Base-by-base conservation (phyloP, 2,113 vertebrate genomes). In the Microcebus tavaratra region DNA sequence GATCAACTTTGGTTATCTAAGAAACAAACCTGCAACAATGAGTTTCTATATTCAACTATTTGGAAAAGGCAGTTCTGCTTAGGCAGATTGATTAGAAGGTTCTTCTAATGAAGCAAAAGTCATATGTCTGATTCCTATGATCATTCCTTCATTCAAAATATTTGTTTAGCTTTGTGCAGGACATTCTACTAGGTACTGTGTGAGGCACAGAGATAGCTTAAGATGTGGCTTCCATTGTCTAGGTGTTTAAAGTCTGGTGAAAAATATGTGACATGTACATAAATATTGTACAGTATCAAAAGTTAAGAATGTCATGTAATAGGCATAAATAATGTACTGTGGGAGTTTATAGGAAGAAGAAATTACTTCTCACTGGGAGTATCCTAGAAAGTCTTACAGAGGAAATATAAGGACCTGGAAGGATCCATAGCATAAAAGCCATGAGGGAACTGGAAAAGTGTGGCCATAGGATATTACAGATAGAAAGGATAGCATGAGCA, bases 21-120 rank as follows among this genome's bases (percentile, higher is more conserved):
- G 63, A 63, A 90, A 57, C 36, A 90, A n/a, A 42, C 17, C 39
- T 29, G 3, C 75, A 93, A 42, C 48, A 85, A 50, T 65, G n/a
- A 91, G 25, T n/a, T 57, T 88, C 18, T 85, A 25, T n/a, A 81
- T 29, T 80, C 9, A 72, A 0, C 42, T 80, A 48, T 48, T 91
- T 67, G 27, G 57, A 55, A 92, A 75, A 90, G 13, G 65, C 88
- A 92, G 12, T 21, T 6, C 34, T 92, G 34, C n/a, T 25, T 72
- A 82, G 31, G 7, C 12, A 12, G 81, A 15, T 70, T 65, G 13
- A 10, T 61, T 53, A 59, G 20, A 63, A 94, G 31, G 10, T 12
- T 57, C 89, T 97, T 53, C 55, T 96, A 45, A 25, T 61, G 39
- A 95, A 91, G 8, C 68, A 84, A 34, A 78, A 79, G 14, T 68